Percentiles rank a stretch among this genome's conserved stretches.
Evolutionary conservation across 1,140 invertebrate genomes (phyloP).

Genomic region (Panagrolaimus sp.): DNA sequence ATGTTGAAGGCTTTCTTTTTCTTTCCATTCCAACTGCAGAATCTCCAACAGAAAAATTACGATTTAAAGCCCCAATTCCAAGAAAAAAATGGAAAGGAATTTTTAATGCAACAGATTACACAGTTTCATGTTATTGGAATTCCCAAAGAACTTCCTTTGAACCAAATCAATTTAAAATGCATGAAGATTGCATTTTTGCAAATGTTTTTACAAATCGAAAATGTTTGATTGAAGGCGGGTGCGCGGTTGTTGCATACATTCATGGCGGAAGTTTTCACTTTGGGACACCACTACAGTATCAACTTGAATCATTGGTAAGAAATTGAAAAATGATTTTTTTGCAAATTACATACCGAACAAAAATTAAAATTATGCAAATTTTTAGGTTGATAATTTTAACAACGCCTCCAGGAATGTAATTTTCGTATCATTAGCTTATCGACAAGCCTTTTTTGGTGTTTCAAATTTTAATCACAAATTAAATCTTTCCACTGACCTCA

Average conservation of each 20-base stretch:
- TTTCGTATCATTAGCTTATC: background rate
- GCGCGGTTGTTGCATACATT: background rate
- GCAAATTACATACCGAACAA: background rate
- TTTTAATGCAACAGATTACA: background rate
- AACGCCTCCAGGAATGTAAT: conserved; percentile 4
- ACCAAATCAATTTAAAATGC: background rate
- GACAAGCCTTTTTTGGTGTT: conserved; percentile 10
- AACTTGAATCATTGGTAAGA: background rate
- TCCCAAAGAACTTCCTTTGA: background rate
- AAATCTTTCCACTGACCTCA: conserved; percentile 10
- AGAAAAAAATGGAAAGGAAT: background rate
- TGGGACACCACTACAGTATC: background rate
- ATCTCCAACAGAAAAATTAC: background rate
- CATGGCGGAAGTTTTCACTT: conserved; percentile 12
- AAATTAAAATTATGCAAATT: background rate
- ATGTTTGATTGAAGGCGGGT: background rate
- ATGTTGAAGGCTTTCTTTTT: background rate
- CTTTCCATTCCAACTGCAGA: background rate
- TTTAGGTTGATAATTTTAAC: conserved; percentile 8
- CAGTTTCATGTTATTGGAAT: conserved; percentile 8
- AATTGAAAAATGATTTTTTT: background rate
- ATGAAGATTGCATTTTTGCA: conserved; percentile 14
- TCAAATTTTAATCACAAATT: conserved; percentile 15
- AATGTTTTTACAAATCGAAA: conserved; percentile 12
- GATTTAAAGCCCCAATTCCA: background rate